Conservation (phyloP, 2,797 vertebrate genomes). For the Petrocephalus schoutedeni region DNA sequence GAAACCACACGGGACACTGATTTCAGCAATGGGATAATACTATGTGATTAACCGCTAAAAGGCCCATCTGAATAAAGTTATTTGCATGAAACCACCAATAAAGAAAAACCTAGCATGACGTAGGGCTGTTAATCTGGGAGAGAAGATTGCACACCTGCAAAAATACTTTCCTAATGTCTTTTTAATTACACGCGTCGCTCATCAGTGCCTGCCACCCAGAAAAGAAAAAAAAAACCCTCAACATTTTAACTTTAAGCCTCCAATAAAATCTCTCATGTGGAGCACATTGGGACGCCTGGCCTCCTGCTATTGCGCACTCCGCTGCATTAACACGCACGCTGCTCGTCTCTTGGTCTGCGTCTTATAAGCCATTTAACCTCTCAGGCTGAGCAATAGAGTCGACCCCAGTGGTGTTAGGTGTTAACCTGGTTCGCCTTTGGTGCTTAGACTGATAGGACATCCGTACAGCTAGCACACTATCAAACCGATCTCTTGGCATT, state of each 20-base stretch:
- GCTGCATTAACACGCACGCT: not conserved
- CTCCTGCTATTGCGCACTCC: too few relatives aligned
- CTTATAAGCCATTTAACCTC: not conserved
- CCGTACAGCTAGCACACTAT: not conserved
- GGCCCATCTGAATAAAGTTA: not conserved
- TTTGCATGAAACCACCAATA: not conserved
- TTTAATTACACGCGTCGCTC: constrained; percentile 1
- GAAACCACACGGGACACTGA: not conserved
- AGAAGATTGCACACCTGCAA: constrained; percentile 6
- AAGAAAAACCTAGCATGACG: not conserved
- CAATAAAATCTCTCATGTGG: not conserved
- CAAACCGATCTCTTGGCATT: not conserved
- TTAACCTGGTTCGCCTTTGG: not conserved
- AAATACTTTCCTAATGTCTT: constrained; percentile 4
- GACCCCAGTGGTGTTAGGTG: not conserved
- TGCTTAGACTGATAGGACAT: not conserved
- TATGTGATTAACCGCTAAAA: not conserved
- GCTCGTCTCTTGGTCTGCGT: not conserved
- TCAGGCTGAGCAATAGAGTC: not conserved
- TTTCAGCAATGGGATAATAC: not conserved
- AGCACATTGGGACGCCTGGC: not conserved
- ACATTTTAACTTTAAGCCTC: not conserved
- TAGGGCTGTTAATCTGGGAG: not conserved
- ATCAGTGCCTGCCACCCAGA: not conserved
- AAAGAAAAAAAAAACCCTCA: not conserved